Conservation (phyloP, 2,888 invertebrate genomes). For the Hemaris fuciformis region DNA sequence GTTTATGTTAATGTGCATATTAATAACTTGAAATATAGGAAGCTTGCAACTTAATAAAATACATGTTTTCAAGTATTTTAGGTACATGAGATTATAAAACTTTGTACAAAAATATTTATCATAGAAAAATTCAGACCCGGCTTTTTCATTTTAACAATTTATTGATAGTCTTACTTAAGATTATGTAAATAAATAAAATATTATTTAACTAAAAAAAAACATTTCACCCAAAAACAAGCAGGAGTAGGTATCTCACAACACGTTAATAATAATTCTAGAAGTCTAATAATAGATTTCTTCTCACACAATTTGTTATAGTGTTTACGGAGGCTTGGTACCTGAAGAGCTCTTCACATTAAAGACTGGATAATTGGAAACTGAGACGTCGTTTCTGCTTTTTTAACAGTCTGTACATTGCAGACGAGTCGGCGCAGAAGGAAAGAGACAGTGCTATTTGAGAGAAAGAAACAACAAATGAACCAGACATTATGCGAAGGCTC, state of each 20-base stretch:
- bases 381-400: constrained; percentile 8
- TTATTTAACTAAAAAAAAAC: no score
- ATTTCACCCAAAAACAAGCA: no score
- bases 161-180: no score
- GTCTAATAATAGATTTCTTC: background rate
- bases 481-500: constrained; percentile 1
- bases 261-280: no score
- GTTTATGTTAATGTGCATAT: background rate
- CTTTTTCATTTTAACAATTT: no score
- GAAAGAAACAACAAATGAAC: constrained; percentile 29
- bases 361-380: constrained; percentile 6
- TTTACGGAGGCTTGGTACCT: background rate
- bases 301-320: constrained; percentile 1
- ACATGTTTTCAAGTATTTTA: no score
- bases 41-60: no score
- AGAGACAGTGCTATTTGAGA: constrained; percentile 30
- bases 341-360: background rate
- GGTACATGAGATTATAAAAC: no score
- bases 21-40: background rate
- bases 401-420: constrained; percentile 42
- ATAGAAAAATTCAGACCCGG: no score
- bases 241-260: no score
- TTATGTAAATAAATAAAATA: no score
- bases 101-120: no score
- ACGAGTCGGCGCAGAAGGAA: constrained; percentile 62